These are phyloP conservation scores for Quadroppia sp. DNA, from an alignment of 2,888 invertebrate species.

Conservation along the genomic window DNA sequence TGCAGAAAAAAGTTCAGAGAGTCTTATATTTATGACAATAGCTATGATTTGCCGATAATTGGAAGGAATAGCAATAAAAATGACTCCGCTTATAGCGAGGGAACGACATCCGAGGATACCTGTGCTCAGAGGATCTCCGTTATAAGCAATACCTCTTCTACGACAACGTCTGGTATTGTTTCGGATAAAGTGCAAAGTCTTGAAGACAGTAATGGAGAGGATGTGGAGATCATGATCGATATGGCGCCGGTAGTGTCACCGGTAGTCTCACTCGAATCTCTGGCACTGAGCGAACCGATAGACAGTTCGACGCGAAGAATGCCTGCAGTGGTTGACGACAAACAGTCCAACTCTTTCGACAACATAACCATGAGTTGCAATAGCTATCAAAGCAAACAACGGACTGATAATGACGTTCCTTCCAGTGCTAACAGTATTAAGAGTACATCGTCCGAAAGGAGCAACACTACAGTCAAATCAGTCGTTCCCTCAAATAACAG, in stretches of 20 bases:
- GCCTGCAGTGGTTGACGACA: background rate
- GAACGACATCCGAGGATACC: background rate
- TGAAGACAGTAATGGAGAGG: constrained; percentile 67
- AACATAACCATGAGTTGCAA: constrained; percentile 35
- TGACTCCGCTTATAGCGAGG: constrained; percentile 14
- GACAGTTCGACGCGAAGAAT: background rate
- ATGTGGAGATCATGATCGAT: constrained; percentile 30
- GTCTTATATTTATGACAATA: constrained; percentile 18
- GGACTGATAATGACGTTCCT: constrained; percentile 19
- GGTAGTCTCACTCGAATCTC: constrained; percentile 41
- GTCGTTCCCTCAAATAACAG: constrained; percentile 1
- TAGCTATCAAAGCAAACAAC: constrained; percentile 19
- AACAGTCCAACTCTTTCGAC: constrained; percentile 36
- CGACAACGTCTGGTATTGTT: constrained; percentile 92
- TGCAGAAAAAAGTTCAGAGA: constrained; percentile 38
- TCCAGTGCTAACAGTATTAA: constrained; percentile 26
- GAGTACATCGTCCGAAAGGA: constrained; percentile 3
- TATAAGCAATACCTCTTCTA: constrained; percentile 90
- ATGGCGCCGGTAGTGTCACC: too few species aligned
- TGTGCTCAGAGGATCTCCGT: constrained; percentile 80
- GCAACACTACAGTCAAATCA: constrained; percentile 16
- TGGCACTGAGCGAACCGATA: constrained; percentile 41
- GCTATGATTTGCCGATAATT: background rate
- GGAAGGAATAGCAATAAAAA: background rate
- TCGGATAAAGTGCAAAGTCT: constrained; percentile 91